Evolutionary conservation across 1,140 invertebrate species (phyloP).

Genomic region (Ostrea denselamellosa): DNA sequence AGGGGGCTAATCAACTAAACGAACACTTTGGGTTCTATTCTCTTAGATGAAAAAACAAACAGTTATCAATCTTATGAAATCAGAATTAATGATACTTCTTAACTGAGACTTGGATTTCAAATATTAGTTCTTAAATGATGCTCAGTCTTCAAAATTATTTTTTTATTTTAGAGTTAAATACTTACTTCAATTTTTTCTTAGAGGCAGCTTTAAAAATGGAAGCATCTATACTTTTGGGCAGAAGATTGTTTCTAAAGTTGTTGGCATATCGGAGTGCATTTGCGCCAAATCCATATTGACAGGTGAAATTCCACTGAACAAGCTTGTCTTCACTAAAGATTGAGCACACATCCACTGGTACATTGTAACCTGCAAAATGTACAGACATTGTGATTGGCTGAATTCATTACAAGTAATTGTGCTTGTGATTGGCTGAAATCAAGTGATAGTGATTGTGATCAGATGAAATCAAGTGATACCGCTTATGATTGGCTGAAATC

Average conservation of each 20-base stretch:
- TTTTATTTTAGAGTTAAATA: background rate
- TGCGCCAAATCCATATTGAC: slow-evolving; percentile 76
- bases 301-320: slow-evolving; percentile 72
- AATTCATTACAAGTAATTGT: background rate
- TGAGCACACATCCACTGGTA: slow-evolving; percentile 71
- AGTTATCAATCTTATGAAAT: too few relatives aligned
- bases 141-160: too few relatives aligned
- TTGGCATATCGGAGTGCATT: slow-evolving; percentile 70
- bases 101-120: too few relatives aligned
- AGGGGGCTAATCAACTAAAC: too few relatives aligned
- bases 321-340: slow-evolving; percentile 71
- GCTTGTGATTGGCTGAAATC: background rate
- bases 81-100: too few relatives aligned
- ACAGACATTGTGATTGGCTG: background rate
- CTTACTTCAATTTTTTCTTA: slow-evolving; percentile 75
- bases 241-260: slow-evolving; percentile 63
- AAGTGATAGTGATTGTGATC: background rate
- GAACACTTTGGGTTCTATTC: too few relatives aligned
- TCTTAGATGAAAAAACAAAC: too few relatives aligned
- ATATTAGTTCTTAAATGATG: too few relatives aligned
- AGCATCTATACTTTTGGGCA: slow-evolving; percentile 71
- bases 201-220: slow-evolving; percentile 74
- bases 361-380: slow-evolving; percentile 64
- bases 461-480: too few relatives aligned
- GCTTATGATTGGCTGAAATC: background rate